A percentile compares a stretch with the other conserved stretches of the same genome.
Conservation (phyloP, 2,797 vertebrate species). For the Sparidentex hasta region DNA sequence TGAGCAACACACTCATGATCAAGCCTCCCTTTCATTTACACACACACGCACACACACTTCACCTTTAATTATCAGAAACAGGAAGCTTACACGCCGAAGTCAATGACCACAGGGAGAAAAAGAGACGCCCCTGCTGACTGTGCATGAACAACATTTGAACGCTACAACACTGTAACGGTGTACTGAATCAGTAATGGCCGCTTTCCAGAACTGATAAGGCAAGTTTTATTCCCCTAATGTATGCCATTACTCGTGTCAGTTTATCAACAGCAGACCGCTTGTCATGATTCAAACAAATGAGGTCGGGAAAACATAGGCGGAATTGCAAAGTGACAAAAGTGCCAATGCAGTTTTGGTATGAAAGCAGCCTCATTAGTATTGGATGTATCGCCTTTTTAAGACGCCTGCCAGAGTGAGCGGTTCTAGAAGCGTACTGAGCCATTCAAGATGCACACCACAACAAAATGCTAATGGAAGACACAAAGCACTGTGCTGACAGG, state of each 20-base stretch:
- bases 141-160: conserved; percentile 58
- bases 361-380: conserved; percentile 80
- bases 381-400: conserved; percentile 68
- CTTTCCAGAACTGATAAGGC: conserved; percentile 38
- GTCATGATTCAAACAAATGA: conserved; percentile 33
- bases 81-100: conserved; percentile 66
- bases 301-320: conserved; percentile 41
- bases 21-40: conserved; percentile 52
- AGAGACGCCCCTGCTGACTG: conserved; percentile 63
- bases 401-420: conserved; percentile 67
- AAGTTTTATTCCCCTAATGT: conserved; percentile 19
- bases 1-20: conserved; percentile 48
- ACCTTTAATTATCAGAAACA: conserved; percentile 74
- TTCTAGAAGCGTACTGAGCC: conserved; percentile 70
- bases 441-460: conserved; percentile 81
- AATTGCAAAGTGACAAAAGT: conserved; percentile 65
- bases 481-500: conserved; percentile 79
- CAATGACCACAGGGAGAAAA: conserved; percentile 65
- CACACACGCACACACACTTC: conserved; percentile 46
- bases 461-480: conserved; percentile 83
- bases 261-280: conserved; percentile 44
- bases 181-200: conserved; percentile 24
- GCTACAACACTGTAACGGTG: conserved; percentile 46
- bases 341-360: conserved; percentile 66
- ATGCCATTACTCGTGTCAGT: conserved; percentile 30